Conservation (phyloP, 2,888 invertebrate species). For the Serripes groenlandicus region DNA sequence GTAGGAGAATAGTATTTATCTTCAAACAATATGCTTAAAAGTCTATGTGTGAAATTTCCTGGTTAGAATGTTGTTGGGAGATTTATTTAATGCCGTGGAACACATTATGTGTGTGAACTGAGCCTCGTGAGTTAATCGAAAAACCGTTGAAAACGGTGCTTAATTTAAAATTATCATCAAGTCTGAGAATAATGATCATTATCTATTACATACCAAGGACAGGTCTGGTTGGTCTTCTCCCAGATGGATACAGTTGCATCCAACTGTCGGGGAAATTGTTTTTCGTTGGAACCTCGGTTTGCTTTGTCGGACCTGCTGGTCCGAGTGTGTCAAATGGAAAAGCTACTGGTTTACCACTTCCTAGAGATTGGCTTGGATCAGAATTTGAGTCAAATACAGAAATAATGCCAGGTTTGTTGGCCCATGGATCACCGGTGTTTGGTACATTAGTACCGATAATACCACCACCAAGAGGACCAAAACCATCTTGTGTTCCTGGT, state of each 20-base stretch:
- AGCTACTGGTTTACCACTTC: not conserved
- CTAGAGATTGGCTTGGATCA: not conserved
- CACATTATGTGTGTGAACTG: too few species aligned
- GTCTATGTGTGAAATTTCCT: too few species aligned
- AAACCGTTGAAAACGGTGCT: too few species aligned
- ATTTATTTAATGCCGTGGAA: too few species aligned
- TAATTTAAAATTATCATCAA: too few species aligned
- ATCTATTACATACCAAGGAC: not conserved
- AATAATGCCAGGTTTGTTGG: not conserved
- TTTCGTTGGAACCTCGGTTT: not conserved
- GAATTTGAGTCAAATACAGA: conserved; percentile 1
- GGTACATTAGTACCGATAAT: not conserved
- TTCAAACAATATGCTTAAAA: too few species aligned
- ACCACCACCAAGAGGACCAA: not conserved
- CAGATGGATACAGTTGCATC: conserved; percentile 1
- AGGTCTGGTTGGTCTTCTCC: not conserved
- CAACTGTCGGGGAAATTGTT: not conserved
- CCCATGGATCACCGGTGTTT: not conserved
- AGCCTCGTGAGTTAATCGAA: too few species aligned
- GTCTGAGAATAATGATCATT: too few species aligned
- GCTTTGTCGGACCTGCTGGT: not conserved
- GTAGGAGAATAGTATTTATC: too few species aligned
- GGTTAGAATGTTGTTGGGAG: too few species aligned
- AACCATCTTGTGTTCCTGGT: not conserved
- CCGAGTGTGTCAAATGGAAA: not conserved